Conservation (phyloP, 2,797 vertebrate genomes). For the Sphaeramia orbicularis region DNA sequence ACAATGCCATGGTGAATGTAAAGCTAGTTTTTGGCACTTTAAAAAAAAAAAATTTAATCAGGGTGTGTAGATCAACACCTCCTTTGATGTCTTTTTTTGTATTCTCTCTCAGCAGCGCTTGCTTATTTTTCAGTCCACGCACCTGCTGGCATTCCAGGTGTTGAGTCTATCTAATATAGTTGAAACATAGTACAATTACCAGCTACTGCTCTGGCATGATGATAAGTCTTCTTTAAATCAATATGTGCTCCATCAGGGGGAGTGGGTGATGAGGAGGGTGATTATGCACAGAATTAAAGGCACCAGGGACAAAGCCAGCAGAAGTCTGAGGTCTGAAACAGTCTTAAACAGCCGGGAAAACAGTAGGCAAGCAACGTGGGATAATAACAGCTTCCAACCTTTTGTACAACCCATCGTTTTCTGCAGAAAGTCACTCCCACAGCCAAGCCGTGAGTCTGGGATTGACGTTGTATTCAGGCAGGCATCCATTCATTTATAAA, state of each 20-base stretch:
- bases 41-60: no score
- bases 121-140: constrained; percentile 9
- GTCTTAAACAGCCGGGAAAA: constrained; percentile 41
- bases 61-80: background rate
- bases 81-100: constrained; percentile 19
- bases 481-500: constrained; percentile 24
- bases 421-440: constrained; percentile 20
- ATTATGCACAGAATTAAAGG: constrained; percentile 32
- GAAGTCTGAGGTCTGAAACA: constrained; percentile 27
- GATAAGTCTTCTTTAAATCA: constrained; percentile 50
- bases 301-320: constrained; percentile 41
- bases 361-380: background rate
- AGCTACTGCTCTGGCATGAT: constrained; percentile 23
- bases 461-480: constrained; percentile 5
- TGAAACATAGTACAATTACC: constrained; percentile 36
- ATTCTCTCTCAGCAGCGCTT: constrained; percentile 25
- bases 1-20: no score
- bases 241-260: constrained; percentile 36
- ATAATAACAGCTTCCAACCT: constrained; percentile 55
- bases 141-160: constrained; percentile 23
- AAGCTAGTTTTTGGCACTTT: no score
- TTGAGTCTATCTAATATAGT: constrained; percentile 28
- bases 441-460: constrained; percentile 29
- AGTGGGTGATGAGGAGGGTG: background rate
- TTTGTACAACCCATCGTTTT: constrained; percentile 30